These are phyloP conservation scores for Poeciliopsis occidentalis DNA, from an alignment of 2,113 vertebrate genomes.

Conservation along the genomic window DNA sequence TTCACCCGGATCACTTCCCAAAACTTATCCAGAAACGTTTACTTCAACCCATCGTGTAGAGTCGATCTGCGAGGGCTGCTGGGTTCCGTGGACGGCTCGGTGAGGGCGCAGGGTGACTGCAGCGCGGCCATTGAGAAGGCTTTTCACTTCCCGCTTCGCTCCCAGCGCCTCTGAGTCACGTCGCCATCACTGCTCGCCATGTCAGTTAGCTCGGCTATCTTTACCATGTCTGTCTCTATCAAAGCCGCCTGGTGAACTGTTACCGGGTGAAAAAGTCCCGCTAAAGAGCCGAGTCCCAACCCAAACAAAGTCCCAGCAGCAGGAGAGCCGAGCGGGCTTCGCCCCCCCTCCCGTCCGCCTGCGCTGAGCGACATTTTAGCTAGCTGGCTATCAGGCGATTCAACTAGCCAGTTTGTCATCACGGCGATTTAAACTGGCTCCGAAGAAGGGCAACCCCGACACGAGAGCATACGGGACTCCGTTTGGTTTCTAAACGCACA, in stretches of 20 bases:
- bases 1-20: slow-evolving; percentile 45
- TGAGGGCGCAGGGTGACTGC: background rate
- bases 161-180: slow-evolving; percentile 84
- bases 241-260: background rate
- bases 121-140: slow-evolving; percentile 11
- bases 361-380: slow-evolving; percentile 63
- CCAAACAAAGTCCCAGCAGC: background rate
- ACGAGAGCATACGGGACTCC: background rate
- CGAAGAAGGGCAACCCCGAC: background rate
- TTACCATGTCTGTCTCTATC: slow-evolving; percentile 7
- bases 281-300: background rate
- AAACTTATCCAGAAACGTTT: slow-evolving; percentile 6
- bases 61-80: background rate
- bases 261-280: background rate
- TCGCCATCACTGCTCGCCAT: slow-evolving; percentile 91
- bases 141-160: slow-evolving; percentile 79
- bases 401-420: slow-evolving; percentile 60
- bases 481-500: background rate
- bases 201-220: slow-evolving; percentile 74
- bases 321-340: slow-evolving; percentile 2
- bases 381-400: slow-evolving; percentile 55
- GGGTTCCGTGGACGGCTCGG: background rate
- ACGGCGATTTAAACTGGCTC: slow-evolving; percentile 69
- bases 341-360: slow-evolving; percentile 20
- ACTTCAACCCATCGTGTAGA: background rate